Evolutionary conservation across 2,113 vertebrate species (phyloP), one percentile per base, ranked within the genome.

Genomic region (Brachyhypopomus occidentalis): DNA sequence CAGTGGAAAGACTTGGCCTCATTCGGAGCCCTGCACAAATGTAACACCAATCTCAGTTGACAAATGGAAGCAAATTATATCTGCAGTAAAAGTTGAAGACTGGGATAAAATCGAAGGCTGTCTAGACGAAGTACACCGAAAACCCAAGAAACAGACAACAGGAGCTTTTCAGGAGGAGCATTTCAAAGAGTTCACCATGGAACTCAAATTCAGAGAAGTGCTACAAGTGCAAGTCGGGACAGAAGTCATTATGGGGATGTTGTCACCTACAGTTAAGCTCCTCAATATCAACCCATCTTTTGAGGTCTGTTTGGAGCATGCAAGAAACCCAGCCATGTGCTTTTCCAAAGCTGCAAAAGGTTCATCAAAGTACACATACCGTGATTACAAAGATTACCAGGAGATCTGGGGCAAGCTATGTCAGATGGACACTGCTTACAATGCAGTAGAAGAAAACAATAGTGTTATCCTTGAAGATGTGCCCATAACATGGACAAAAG

Each of bases 271-370:
- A 0, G 89, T 94, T 80, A 95, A 97, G 87, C 87, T 98, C 80
- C 93, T 96, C 87, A 89, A 80, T 0, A 88, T 96, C 75, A 88
- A 84, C 0, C 87, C 92, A 0, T 88, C 88, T 1, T 94, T 98
- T 25, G 95, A 96, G 14, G 74, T 98, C 64, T 98, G 97, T 83
- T 86, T 98, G 73, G 92, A 97, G 55, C 96, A 98, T 63, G 83
- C 71, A 0, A 94, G 93, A 20, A 91, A 85, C 63, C 94, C 96
- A 0, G 87, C 93, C 0, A 81, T 85, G 0, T 97, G 96, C 87
- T 97, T 97, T 86, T 92, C 91, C 0, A 85, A 56, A 71, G 82
- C 70, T 0, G 78, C 88, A 34, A 81, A 88, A 1, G 63, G 52
- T 63, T 69, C 84, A 0, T 85, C 94, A 14, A 90, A 66, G 69